These are phyloP conservation scores for Hyposoter didymator DNA, from an alignment of 2,888 invertebrate genomes.

Conservation along the genomic window DNA sequence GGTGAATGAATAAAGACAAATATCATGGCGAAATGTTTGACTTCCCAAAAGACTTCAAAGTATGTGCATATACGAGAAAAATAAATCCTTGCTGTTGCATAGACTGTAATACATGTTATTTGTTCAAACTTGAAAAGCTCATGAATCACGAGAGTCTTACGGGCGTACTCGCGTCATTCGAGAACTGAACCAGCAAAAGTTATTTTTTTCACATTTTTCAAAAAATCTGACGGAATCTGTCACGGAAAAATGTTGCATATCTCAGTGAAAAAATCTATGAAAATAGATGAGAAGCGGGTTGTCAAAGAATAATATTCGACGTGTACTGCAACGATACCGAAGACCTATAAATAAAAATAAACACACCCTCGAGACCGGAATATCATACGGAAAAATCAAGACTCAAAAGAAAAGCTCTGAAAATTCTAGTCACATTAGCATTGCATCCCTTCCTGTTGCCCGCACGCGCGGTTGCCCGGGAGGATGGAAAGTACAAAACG, in stretches of 20 bases:
- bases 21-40: constrained; percentile 57
- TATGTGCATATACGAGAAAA: background rate
- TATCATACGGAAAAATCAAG: constrained; percentile 19
- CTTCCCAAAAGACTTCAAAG: background rate
- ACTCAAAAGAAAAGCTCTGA: background rate
- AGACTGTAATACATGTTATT: background rate
- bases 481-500: constrained; percentile 42
- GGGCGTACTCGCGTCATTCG: background rate
- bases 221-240: background rate
- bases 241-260: background rate
- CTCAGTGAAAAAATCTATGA: background rate
- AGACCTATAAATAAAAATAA: background rate
- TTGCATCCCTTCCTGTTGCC: background rate
- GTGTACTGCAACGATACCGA: background rate
- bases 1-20: constrained; percentile 57
- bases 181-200: background rate
- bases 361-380: background rate
- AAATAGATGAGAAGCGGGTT: background rate
- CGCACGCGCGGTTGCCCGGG: background rate
- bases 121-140: constrained; percentile 5
- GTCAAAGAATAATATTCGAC: background rate
- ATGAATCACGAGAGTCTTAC: constrained; percentile 14
- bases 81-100: background rate
- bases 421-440: constrained; percentile 27
- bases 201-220: background rate